phyloP scores from a whole-genome alignment of 2,113 vertebrate species.

The Neofelis nebulosa region DNA sequence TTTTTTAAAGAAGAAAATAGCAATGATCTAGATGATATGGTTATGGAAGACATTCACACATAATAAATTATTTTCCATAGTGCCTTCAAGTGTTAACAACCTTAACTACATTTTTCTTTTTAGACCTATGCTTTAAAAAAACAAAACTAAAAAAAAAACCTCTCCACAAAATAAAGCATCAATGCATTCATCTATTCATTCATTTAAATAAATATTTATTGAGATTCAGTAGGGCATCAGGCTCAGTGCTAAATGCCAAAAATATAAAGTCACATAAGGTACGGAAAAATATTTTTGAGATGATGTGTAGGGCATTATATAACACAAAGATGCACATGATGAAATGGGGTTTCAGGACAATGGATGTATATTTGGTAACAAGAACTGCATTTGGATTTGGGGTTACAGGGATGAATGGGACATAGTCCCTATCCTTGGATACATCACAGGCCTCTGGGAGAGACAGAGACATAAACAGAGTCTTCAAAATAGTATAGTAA shows the following conservation, averaged over 20 bases:
- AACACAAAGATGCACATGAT: not conserved
- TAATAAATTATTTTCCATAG: not conserved
- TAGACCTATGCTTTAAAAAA: not conserved
- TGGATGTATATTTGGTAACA: not conserved
- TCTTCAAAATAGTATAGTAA: not conserved
- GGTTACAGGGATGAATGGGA: not conserved
- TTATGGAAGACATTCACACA: not conserved
- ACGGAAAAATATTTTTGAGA: not conserved
- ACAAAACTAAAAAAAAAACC: not conserved
- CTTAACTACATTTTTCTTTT: not conserved
- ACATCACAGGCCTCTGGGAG: not conserved
- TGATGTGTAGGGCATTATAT: not conserved
- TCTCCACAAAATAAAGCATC: not conserved
- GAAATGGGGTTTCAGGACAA: not conserved
- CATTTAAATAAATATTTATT: not conserved
- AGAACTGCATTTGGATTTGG: not conserved
- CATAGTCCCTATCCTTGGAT: not conserved
- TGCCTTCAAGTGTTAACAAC: not conserved
- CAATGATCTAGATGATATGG: not conserved
- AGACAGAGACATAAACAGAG: not conserved
- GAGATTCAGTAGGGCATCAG: not conserved
- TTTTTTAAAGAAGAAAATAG: not conserved
- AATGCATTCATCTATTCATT: not conserved
- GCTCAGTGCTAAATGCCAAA: not conserved
- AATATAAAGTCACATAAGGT: not conserved